Percentiles rank a stretch among this genome's conserved stretches.
phyloP scores from a whole-genome alignment of 1,140 invertebrate genomes.

The Heliothis virescens region DNA sequence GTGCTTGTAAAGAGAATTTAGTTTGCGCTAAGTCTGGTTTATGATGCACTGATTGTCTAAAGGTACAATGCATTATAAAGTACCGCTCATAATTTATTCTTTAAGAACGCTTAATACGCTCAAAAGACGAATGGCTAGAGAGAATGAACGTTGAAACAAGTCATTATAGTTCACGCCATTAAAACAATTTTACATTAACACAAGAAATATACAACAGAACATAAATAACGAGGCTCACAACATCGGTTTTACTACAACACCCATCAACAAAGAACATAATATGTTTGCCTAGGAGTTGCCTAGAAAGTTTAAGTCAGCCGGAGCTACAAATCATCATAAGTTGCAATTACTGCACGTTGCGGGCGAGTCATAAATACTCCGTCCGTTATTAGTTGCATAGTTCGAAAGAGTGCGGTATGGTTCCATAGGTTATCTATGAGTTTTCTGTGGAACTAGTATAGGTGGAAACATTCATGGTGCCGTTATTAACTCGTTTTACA shows the following conservation, averaged over 20 bases:
- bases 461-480: background rate
- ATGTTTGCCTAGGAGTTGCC: conserved; percentile 28
- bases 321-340: conserved; percentile 78
- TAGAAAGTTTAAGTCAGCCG: conserved; percentile 62
- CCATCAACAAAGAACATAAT: conserved; percentile 36
- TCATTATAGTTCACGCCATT: background rate
- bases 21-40: background rate
- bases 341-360: conserved; percentile 74
- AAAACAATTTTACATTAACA: background rate
- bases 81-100: background rate
- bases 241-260: conserved; percentile 18
- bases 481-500: conserved; percentile 21
- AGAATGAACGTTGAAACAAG: background rate
- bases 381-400: conserved; percentile 78
- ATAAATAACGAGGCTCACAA: conserved; percentile 3
- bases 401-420: conserved; percentile 69
- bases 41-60: background rate
- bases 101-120: background rate
- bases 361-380: conserved; percentile 70
- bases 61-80: background rate
- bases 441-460: conserved; percentile 14
- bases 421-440: conserved; percentile 39
- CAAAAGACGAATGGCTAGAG: too few relatives aligned
- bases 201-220: background rate
- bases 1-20: conserved; percentile 7